Base-by-base conservation (phyloP, 2,888 invertebrate species). In the Tetheella fluctuosa region DNA sequence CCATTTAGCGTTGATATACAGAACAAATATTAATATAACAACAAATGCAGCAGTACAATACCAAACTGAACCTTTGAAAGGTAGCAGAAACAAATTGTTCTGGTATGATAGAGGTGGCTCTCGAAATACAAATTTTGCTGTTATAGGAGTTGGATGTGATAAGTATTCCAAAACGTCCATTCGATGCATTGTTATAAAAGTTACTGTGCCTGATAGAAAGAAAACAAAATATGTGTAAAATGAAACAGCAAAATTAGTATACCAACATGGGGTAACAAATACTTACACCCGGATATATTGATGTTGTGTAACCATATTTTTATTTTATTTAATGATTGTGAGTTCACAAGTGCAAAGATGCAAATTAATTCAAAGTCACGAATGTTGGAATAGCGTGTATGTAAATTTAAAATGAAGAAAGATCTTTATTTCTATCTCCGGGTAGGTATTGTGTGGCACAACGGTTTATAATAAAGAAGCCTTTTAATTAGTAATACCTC, bases 71-170 rank as follows among this genome's bases (percentile, higher is more conserved):
- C 82, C 84, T 39, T 93, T 90, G 74, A 96, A 96, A 0, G 96
- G 95, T 42, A 96, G 80, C 0, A 93, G 83, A 74, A 95, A 96
- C 61, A 96, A 90, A 76, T 96, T 96, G 64, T 94, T 93, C 8
- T 95, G 94, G 61, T 94, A 94, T 0, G 96, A 95, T 7, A 96
- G 83, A 2, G 95, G 93, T 0, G 96, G 96, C 61, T 94, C 94
- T 7, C 94, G 93, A 77, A 96, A 95, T 55, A 96, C 87, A 70
- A 96, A 95, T 62, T 83, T 89, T 0, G 92, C 74, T 3, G 76
- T 76, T 0, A 89, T 76, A 12, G 83, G 80, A 0, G 86, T 81
- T 0, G 94, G 92, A 59, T 86, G 81, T 0, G 89, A 84, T 25
- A 94, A 70, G 71, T 89, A 94, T 30, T 94, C 93, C 10, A 94